Conservation (phyloP, 2,888 invertebrate genomes). For the Melinopterus prodromus region DNA sequence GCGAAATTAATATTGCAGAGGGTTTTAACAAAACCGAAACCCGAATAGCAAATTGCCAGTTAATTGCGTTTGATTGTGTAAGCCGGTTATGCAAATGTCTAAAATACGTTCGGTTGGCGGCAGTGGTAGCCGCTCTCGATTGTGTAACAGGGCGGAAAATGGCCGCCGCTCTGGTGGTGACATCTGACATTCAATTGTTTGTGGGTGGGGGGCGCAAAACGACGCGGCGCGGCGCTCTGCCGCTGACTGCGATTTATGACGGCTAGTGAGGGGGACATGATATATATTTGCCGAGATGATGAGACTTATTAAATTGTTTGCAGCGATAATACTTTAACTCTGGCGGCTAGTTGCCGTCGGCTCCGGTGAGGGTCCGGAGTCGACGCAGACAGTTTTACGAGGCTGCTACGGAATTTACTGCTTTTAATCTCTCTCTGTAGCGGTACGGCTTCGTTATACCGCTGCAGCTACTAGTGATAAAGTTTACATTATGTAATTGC, state of each 20-base stretch:
- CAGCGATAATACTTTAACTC: constrained; percentile 53
- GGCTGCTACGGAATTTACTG: neutral
- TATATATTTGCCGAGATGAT: constrained; percentile 56
- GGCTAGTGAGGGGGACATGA: constrained; percentile 50
- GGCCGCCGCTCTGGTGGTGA: constrained; percentile 59
- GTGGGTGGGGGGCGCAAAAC: constrained; percentile 39
- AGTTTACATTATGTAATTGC: too few relatives aligned
- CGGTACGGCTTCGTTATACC: neutral
- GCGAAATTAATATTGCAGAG: neutral
- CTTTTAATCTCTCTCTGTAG: neutral
- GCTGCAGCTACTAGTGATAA: neutral
- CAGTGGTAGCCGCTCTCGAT: constrained; percentile 35
- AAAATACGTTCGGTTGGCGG: neutral
- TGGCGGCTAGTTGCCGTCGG: neutral
- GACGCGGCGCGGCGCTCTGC: constrained; percentile 47
- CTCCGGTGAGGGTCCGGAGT: neutral
- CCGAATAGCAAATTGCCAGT: neutral
- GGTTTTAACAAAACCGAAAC: neutral
- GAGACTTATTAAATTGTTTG: constrained; percentile 61
- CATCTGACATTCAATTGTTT: constrained; percentile 59
- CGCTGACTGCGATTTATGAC: constrained; percentile 59
- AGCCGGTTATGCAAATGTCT: neutral
- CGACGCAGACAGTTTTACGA: neutral
- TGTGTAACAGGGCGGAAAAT: constrained; percentile 58
- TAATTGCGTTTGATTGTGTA: neutral